Base-by-base conservation (phyloP, 2,113 vertebrate genomes). In the Corythornis vintsioides region DNA sequence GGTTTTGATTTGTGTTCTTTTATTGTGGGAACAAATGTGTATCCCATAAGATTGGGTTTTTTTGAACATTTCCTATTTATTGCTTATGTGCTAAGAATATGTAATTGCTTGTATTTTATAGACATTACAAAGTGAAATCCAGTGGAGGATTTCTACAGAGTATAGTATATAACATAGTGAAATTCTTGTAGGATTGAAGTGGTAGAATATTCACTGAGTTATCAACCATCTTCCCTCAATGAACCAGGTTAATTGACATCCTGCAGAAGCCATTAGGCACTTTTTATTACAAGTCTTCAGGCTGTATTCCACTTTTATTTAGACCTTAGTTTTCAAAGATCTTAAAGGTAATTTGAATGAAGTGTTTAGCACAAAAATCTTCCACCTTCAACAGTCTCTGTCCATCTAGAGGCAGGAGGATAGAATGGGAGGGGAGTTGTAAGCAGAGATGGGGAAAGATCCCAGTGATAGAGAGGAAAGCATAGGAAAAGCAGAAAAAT, bases 21-120 rank as follows among this genome's bases (percentile, higher is more conserved):
- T 92, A 89, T 88, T 92, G 72, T 52, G 38, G 59, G 26, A 94
- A 86, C 61, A 90, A 95, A 97, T 10, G 63, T 29, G 26, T 50
- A 94, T 95, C 89, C 72, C 83, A 22, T 76, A 93, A 93, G 83
- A 72, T 64, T 81, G 81, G 42, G 38, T 67, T 25, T 81, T 86
- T 90, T 71, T 29, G 45, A 95, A 69, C 3, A 15, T 67, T 90
- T 94, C 72, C 52, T 86, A 69, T 96, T 95, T 96, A 96, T 93
- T 96, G 93, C 72, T 91, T 93, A 90, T 90, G 81, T 94, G 95
- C 78, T 96, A 82, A 94, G 92, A 96, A 92, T 95, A 94, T 56
- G 24, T 74, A 93, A 93, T 73, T 92, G n/a, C 69, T 81, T 89
- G 92, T 88, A 84, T 79, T 92, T 93, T 89, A 82, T 47, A 93